A percentile compares a stretch with the other conserved stretches of the same genome.
These are phyloP conservation scores for Arrhopalites spinosus DNA, from an alignment of 2,888 invertebrate genomes.

Conservation along the genomic window DNA sequence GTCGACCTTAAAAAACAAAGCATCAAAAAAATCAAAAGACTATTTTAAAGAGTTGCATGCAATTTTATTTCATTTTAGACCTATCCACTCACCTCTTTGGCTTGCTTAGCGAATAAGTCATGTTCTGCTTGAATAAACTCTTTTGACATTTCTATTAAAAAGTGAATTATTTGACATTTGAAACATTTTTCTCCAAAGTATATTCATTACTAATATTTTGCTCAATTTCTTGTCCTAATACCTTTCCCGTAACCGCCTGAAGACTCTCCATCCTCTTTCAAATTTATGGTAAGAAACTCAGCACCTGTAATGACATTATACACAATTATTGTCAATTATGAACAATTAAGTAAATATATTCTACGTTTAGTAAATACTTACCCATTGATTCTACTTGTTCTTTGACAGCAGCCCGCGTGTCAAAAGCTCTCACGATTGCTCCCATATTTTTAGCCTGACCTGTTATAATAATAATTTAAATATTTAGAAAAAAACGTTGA, in stretches of 20 bases:
- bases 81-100: slow-evolving; percentile 78
- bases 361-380: too few species aligned
- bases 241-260: slow-evolving; percentile 82
- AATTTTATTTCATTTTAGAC: too few species aligned
- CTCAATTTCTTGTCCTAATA: too few species aligned
- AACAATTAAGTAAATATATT: too few species aligned
- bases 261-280: slow-evolving; percentile 75
- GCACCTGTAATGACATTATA: slow-evolving; percentile 69
- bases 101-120: slow-evolving; percentile 83
- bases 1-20: too few species aligned
- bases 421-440: slow-evolving; percentile 85
- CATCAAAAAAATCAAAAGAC: too few species aligned
- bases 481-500: too few species aligned
- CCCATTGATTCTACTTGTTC: slow-evolving; percentile 84
- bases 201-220: neutral
- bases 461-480: too few species aligned
- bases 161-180: neutral
- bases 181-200: neutral
- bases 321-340: too few species aligned
- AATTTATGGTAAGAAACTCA: slow-evolving; percentile 79
- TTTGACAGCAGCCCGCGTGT: slow-evolving; percentile 80
- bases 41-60: too few species aligned
- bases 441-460: slow-evolving; percentile 87
- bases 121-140: slow-evolving; percentile 85
- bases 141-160: slow-evolving; percentile 68